Evolutionary conservation across 2,888 invertebrate genomes (phyloP), one percentile per base, ranked within the genome.

Genomic region (Drosophila melanosoma): DNA sequence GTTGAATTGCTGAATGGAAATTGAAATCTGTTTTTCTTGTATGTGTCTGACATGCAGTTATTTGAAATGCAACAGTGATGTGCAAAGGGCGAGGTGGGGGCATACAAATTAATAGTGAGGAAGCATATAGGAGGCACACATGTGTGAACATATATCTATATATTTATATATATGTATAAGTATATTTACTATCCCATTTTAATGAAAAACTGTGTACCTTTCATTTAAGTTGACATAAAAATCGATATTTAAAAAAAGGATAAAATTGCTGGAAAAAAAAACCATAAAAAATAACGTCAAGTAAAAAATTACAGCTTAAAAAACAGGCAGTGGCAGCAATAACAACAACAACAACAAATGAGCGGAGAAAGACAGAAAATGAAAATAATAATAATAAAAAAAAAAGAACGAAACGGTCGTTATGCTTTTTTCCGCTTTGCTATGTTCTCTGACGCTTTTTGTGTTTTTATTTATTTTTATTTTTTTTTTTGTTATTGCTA

Each of bases 151-250:
- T 11, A 45, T n/a, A 23, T 23, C 40, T 36, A 36, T 12, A 53
- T 35, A 48, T n/a, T 23, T 38, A n/a, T n/a, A 48, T 11, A n/a
- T 45, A 62, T 15, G 52, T 11, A 45, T 17, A 40, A 10, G 38
- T 32, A 52, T 68, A 68, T 69, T 72, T 71, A 76, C 54, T 77
- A 78, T 81, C 69, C 62, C 74, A 66, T 74, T 74, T 84, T 73
- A 79, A 83, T 81, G 86, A 79, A 81, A 88, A 89, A 88, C 87
- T 87, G 82, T 89, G 81, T 89, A 89, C 90, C 89, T 89, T 89
- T 85, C 89, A 89, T 89, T 89, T 82, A 82, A 87, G 85, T 87
- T 89, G 89, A 89, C 90, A 89, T 89, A 82, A 90, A 89, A 89
- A 89, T 89, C 89, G 88, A 89, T 89, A 90, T 87, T 83, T 81